Conservation (phyloP, 2,797 vertebrate genomes). For the Sebastiscus albofasciatus region DNA sequence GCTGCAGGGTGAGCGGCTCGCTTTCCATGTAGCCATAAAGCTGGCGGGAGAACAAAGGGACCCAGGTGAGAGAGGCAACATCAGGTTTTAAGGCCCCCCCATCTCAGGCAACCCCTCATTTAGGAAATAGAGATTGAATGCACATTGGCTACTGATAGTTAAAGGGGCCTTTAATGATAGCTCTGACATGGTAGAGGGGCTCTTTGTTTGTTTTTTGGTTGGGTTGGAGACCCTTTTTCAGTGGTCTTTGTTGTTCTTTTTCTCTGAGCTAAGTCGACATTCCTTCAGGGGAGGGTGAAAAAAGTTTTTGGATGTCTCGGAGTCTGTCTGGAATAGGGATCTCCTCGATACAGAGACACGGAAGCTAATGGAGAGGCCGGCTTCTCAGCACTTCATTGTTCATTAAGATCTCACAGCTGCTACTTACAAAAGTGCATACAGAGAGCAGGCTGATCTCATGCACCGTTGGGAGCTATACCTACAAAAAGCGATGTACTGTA, state of each 20-base stretch:
- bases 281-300: conserved; percentile 26
- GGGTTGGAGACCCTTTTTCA: conserved; percentile 43
- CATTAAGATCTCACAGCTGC: conserved; percentile 58
- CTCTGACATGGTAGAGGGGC: conserved; percentile 27
- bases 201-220: conserved; percentile 62
- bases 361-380: conserved; percentile 25
- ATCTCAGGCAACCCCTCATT: conserved; percentile 75
- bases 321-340: conserved; percentile 41
- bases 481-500: no score
- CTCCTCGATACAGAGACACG: conserved; percentile 22
- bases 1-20: conserved; percentile 97
- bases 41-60: conserved; percentile 89
- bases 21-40: conserved; percentile 97
- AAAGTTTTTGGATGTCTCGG: conserved; percentile 51
- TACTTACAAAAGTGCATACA: conserved; percentile 38
- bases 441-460: conserved; percentile 8
- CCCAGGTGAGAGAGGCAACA: conserved; percentile 81
- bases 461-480: no score
- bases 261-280: conserved; percentile 18
- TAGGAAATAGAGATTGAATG: conserved; percentile 70
- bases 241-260: conserved; percentile 37
- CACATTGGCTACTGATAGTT: conserved; percentile 72
- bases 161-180: conserved; percentile 62
- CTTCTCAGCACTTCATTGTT: conserved; percentile 58
- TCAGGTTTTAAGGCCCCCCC: conserved; percentile 62